Conservation (phyloP, 2,113 vertebrate species). For the Cariama cristata region DNA sequence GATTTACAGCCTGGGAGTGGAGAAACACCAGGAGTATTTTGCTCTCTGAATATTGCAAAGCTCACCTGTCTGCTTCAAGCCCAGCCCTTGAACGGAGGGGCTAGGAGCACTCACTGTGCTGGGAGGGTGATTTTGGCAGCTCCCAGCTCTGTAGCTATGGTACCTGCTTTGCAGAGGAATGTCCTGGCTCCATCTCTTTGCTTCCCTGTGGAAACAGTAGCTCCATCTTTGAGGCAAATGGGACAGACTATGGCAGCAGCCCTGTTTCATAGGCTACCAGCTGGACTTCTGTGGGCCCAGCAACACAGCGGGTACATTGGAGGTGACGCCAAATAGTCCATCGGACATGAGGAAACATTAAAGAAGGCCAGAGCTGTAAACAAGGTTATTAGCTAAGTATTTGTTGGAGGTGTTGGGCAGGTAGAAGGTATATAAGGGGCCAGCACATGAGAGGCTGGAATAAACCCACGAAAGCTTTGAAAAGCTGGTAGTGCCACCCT, state of each 20-base stretch:
- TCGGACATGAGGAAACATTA: not conserved
- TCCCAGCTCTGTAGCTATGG: not conserved
- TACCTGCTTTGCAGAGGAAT: not conserved
- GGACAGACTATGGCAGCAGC: not conserved
- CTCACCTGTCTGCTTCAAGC: not conserved
- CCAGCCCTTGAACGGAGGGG: not conserved
- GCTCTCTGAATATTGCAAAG: not conserved
- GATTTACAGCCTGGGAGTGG: not conserved
- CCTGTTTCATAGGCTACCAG: not conserved
- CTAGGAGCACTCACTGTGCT: accelerated
- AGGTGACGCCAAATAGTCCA: not conserved
- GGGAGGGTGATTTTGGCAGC: not conserved
- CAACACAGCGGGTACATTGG: not conserved
- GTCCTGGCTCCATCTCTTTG: not conserved
- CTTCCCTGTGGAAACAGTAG: not conserved
- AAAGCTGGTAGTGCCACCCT: not conserved
- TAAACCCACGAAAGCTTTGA: not conserved
- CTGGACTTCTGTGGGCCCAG: not conserved
- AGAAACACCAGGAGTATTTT: not conserved
- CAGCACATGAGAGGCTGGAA: not conserved
- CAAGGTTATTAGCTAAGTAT: not conserved
- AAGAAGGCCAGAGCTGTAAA: not conserved
- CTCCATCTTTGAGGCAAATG: not conserved
- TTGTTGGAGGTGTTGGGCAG: not conserved
- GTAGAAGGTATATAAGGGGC: not conserved